Base-by-base conservation (phyloP, 23 tunicate genomes). In the Aplidium turbinatum region DNA sequence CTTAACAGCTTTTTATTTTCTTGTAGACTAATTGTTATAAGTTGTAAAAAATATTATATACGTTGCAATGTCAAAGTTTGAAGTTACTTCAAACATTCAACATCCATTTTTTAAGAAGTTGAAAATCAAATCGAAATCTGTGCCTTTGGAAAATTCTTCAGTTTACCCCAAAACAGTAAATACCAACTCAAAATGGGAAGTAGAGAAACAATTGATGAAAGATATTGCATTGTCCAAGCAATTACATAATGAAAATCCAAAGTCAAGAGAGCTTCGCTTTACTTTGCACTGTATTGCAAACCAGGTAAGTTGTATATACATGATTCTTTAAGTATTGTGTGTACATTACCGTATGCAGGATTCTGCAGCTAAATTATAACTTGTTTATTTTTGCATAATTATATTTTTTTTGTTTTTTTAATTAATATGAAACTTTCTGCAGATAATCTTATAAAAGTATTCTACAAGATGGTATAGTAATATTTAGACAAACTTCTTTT, bases 51-150 rank as follows among this genome's bases (percentile, higher is more conserved):
- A n/a, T n/a, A n/a, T n/a, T n/a, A n/a, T n/a, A n/a, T n/a, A n/a
- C n/a, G n/a, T n/a, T n/a, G 72, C 23, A 3, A 65, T 65, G 72
- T 50, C 72, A 38, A 65, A 65, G n/a, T 65, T 65, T 65, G 72
- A 65, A 38, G 72, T 65, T 28, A 26, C 50, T 16, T 4, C 22
- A n/a, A 38, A 65, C 38, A 50, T 35, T 11, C 36, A 36, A 28
- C 50, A 65, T 38, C 72, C 51, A 50, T 65, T 65, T 65, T 50
- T 65, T 6, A 65, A 50, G 50, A 65, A 65, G 38, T 26, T 65
- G 5, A 65, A 35, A 21, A 35, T 65, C 23, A 36, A 48, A 4
- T 21, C 38, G 9, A 65, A 65, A 30, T 9, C 72, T 18, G 72
- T 21, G 5, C 50, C 72, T 3, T 38, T 65, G 24, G 36, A 48